Evolutionary conservation across 2,888 invertebrate genomes (phyloP), one percentile per base, ranked within the genome.

Genomic region (Torymus tubicola): DNA sequence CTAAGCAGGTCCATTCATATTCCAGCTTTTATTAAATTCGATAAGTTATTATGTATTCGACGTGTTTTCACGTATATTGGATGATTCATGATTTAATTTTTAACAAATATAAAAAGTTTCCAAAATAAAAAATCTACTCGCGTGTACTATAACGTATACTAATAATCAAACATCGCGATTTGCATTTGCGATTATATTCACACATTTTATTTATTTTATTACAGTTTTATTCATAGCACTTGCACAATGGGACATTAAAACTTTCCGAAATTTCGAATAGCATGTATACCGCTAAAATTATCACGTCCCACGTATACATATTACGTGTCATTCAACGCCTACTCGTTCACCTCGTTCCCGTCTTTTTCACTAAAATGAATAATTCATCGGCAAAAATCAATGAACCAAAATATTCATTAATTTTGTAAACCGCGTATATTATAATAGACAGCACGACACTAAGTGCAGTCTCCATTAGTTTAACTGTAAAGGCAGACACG

Each of bases 341-440:
- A 73, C 73, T 55, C 18, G 10, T 14, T 10, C 8, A 55, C 4
- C 11, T 21, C 57, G 50, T 42, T 18, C 13, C 16, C 64, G 12
- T 16, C 3, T 42, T 14, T 52, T 73, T 72, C 52, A 18, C 31
- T 4, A 12, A 73, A 73, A 55, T 73, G 73, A 73, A 73, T 72
- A 53, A 72, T 72, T 72, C 72, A 73, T 57, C 24, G 52, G 5
- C 2, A 18, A 50, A 16, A 63, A 55, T 24, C 21, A 61, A 52
- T 53, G 13, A 2, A 5, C 24, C 21, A 57, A 58, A 42, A 53
- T 53, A 57, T 55, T 63, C 53, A 16, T 24, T 31, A 16, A 31
- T 31, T 16, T 8, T 73, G 31, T 16, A 55, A 55, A 3, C 3
- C 31, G 31, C 31, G 31, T 31, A 3, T 2, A 31, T 31, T 31